Percentiles rank a stretch among this genome's conserved stretches.
Conservation (phyloP, 2,113 vertebrate genomes). For the Tachuris rubrigastra region DNA sequence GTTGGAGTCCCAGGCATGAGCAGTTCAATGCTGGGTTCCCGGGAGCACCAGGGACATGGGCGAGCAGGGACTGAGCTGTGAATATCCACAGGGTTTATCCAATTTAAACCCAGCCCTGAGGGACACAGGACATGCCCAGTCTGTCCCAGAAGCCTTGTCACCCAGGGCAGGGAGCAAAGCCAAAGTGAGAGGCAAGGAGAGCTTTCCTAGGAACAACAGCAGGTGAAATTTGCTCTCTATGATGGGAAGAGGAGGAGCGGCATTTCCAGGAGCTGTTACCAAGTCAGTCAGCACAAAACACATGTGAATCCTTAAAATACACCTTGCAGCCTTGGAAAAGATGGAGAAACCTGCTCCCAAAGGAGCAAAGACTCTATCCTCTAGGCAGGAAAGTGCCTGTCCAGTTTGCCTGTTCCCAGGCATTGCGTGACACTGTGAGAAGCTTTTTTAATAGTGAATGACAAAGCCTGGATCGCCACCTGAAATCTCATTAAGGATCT, state of each 20-base stretch:
- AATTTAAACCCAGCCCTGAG: background rate
- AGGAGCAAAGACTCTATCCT: background rate
- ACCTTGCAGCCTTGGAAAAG: too few relatives aligned
- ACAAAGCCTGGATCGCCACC: background rate
- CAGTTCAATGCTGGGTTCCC: background rate
- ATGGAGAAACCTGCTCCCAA: background rate
- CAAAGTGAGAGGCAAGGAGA: fast-evolving
- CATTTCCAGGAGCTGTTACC: background rate
- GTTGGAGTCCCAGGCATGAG: background rate
- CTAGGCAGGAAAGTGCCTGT: background rate
- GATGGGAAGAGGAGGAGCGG: background rate
- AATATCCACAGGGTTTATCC: background rate
- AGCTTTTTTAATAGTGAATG: background rate
- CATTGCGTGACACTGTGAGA: background rate
- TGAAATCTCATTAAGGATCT: background rate
- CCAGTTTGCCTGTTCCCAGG: background rate
- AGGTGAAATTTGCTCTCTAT: background rate
- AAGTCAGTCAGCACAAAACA: background rate
- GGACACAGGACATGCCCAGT: background rate
- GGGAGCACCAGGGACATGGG: background rate
- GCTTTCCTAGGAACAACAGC: background rate
- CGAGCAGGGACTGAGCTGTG: background rate
- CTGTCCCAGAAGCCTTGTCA: background rate
- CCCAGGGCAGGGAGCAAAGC: background rate
- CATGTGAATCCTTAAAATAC: fast-evolving